Evolutionary conservation across 2,888 invertebrate species (phyloP).

Genomic region (Lysandra coridon): DNA sequence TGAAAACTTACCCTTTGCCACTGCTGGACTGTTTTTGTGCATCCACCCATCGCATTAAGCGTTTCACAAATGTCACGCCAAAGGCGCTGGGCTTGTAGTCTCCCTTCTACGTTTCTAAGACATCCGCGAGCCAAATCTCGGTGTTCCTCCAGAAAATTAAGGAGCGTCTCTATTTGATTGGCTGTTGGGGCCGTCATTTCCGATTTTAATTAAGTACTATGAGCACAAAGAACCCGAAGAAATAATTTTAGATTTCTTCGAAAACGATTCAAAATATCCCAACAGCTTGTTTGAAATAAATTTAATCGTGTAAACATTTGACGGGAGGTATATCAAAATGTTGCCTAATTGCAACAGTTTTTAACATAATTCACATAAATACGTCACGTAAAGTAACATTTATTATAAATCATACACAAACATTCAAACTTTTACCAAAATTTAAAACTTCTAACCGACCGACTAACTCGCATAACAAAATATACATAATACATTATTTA

Average conservation of each 20-base stretch:
- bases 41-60: neutral
- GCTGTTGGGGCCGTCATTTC: neutral
- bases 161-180: neutral
- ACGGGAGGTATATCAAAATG: too few species aligned
- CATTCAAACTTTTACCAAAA: too few species aligned
- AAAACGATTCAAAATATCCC: too few species aligned
- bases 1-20: slow-evolving; percentile 8
- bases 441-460: too few species aligned
- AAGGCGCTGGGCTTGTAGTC: slow-evolving; percentile 3
- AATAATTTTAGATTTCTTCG: neutral
- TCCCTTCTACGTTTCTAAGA: neutral
- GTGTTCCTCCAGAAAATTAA: slow-evolving; percentile 10
- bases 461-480: too few species aligned
- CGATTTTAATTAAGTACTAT: neutral
- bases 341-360: too few species aligned
- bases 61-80: neutral
- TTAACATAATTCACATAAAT: too few species aligned
- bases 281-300: too few species aligned
- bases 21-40: neutral
- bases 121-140: neutral
- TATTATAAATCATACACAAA: too few species aligned
- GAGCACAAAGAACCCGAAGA: neutral
- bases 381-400: too few species aligned
- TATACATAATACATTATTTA: too few species aligned
- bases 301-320: too few species aligned